These are phyloP conservation scores for Ctenopoma multispine DNA, from an alignment of 2,797 vertebrate species.

Conservation along the genomic window DNA sequence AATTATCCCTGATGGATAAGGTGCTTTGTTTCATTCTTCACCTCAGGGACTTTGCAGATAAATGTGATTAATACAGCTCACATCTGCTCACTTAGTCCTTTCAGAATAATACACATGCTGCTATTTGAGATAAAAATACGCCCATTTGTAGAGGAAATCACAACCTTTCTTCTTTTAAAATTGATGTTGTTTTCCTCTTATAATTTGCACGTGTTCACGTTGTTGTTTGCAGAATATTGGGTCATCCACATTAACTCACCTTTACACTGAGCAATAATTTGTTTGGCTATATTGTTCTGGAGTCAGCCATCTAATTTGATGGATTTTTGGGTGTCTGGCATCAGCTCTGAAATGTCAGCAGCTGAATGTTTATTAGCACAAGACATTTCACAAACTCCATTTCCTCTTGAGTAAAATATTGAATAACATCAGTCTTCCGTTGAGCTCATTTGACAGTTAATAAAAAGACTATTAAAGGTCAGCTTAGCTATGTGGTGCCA, in stretches of 20 bases:
- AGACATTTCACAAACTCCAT: constrained; percentile 45
- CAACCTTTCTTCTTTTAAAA: constrained; percentile 2
- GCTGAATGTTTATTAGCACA: constrained; percentile 53
- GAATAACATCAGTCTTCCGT: constrained; percentile 48
- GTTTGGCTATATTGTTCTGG: constrained; percentile 31
- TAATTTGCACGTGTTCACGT: not conserved
- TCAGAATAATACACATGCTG: constrained; percentile 4
- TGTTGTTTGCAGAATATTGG: constrained; percentile 11
- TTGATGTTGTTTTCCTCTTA: constrained; percentile 6
- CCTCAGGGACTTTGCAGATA: constrained; percentile 13
- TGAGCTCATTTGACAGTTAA: constrained; percentile 43
- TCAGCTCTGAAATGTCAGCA: constrained; percentile 64
- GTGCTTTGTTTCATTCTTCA: constrained; percentile 8
- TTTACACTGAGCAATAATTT: constrained; percentile 17
- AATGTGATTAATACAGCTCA: constrained; percentile 13
- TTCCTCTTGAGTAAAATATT: constrained; percentile 12
- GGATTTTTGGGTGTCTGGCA: constrained; percentile 28
- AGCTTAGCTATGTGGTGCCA: not conserved
- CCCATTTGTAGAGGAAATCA: not conserved
- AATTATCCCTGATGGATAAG: constrained; percentile 41
- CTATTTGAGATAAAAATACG: not conserved
- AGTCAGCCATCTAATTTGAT: constrained; percentile 27
- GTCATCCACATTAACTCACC: constrained; percentile 20
- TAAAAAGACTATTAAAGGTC: constrained; percentile 47
- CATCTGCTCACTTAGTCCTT: not conserved